These are phyloP conservation scores for Thalassoma bifasciatum DNA, from an alignment of 2,113 vertebrate species.

Conservation along the genomic window DNA sequence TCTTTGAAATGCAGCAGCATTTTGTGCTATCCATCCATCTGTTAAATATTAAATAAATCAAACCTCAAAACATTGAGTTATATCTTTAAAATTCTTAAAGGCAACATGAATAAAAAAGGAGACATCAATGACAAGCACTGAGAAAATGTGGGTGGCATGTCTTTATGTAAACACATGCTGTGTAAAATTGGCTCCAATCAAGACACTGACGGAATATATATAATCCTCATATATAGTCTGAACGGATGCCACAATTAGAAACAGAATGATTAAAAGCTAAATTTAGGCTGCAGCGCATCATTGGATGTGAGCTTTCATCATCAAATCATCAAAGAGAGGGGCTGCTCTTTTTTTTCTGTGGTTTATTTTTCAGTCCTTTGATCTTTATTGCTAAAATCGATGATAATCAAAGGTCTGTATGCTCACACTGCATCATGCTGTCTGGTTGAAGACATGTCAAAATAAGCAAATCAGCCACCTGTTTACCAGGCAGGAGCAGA, in stretches of 20 bases:
- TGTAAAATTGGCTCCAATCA: conserved; percentile 32
- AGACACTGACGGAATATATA: conserved; percentile 30
- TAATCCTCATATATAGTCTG: conserved; percentile 32
- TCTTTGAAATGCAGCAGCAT: conserved; percentile 8
- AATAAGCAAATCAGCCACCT: conserved; percentile 64
- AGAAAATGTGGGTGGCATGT: background rate
- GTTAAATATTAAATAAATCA: conserved; percentile 3
- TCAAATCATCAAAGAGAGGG: conserved; percentile 66
- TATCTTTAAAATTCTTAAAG: conserved; percentile 1
- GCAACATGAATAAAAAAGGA: conserved; percentile 2
- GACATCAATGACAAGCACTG: conserved; percentile 19
- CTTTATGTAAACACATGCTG: conserved; percentile 35
- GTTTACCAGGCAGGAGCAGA: conserved; percentile 31
- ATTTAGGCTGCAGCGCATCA: conserved; percentile 46
- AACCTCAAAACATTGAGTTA: background rate
- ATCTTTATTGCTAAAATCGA: conserved; percentile 65
- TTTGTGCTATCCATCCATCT: background rate
- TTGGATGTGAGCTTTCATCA: conserved; percentile 62
- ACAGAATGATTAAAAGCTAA: conserved; percentile 61
- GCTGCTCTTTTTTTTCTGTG: conserved; percentile 30
- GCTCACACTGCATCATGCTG: conserved; percentile 38
- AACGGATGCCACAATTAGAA: conserved; percentile 58
- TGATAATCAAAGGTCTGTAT: conserved; percentile 60
- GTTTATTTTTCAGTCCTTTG: conserved; percentile 64
- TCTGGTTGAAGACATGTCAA: conserved; percentile 57